Evolutionary conservation across 2,113 vertebrate genomes (phyloP), one percentile per base, ranked within the genome.

Genomic region (Xiphias gladius): DNA sequence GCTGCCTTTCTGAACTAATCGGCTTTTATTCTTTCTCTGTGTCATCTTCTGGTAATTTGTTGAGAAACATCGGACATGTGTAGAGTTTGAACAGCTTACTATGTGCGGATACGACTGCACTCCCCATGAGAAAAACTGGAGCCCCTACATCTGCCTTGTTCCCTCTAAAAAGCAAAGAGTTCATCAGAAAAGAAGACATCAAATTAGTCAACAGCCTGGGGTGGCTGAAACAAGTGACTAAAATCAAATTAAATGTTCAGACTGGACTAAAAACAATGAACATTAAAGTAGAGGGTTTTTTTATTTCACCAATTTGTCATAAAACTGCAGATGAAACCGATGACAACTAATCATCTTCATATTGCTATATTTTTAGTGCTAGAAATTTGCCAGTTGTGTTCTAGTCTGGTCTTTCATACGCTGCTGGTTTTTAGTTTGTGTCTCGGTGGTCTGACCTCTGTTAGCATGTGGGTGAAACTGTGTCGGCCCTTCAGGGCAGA

Each of bases 81-180:
- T n/a, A n/a, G 6, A 41, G 46, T 16, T n/a, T n/a, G 20, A 61
- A 14, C 0, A 24, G 75, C 82, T 96, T 89, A 98, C 97, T 98
- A 96, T 76, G 97, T 96, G 82, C 97, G 96, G 85, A 98, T 93
- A 76, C 91, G 96, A 79, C 96, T 97, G 85, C 93, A 96, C 86
- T 98, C 97, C 74, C 97, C 97, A n/a, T 97, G 96, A 65, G 97
- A 97, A 91, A 98, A 98, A 85, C 96, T 96, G 87, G 96, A 95
- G 73, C 91, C 95, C 83, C 93, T 92, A 86, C 96, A 97, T 64
- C 96, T 93, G 82, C 96, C 97, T 80, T 95, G 95, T 90, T 97
- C 97, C 84, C 97, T 96, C 97, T 98, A 90, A 28, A 65, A 79
- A 55, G 37, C 13, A 61, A 58, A 69, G 63, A 69, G 50, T 48